These are phyloP conservation scores for Himalopsyche anomala DNA, from an alignment of 2,888 invertebrate genomes.

Conservation along the genomic window DNA sequence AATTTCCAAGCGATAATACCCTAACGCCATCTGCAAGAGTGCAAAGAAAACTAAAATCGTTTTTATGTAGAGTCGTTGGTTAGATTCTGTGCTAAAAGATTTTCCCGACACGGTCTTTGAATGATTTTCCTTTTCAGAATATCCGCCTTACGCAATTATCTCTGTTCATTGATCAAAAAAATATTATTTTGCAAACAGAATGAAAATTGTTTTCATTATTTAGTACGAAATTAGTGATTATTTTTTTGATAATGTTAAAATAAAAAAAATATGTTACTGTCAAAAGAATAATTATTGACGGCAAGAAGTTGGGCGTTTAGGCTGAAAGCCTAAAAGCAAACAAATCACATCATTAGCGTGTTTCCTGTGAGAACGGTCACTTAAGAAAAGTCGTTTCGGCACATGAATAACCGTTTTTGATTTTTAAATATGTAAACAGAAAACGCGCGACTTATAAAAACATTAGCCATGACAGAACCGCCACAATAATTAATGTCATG, in stretches of 20 bases:
- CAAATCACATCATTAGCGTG: conserved; percentile 47
- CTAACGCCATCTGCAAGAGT: not conserved
- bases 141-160: not conserved
- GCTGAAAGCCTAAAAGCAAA: conserved; percentile 24
- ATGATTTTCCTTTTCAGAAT: not conserved
- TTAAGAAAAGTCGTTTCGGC: conserved; percentile 3
- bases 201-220: too few species aligned
- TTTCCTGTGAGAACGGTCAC: conserved; percentile 45
- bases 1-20: not conserved
- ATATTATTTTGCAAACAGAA: too few species aligned
- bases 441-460: not conserved
- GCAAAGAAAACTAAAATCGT: not conserved
- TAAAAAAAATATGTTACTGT: too few species aligned
- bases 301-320: not conserved
- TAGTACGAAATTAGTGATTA: too few species aligned
- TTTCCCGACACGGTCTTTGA: not conserved
- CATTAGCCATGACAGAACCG: not conserved
- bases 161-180: too few species aligned
- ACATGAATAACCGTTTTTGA: conserved; percentile 10
- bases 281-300: not conserved
- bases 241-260: too few species aligned
- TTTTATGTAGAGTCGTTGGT: not conserved
- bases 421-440: not conserved
- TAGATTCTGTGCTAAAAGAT: not conserved
- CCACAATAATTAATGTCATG: not conserved